Conservation (phyloP, 2,113 vertebrate species). For the Martes martes region DNA sequence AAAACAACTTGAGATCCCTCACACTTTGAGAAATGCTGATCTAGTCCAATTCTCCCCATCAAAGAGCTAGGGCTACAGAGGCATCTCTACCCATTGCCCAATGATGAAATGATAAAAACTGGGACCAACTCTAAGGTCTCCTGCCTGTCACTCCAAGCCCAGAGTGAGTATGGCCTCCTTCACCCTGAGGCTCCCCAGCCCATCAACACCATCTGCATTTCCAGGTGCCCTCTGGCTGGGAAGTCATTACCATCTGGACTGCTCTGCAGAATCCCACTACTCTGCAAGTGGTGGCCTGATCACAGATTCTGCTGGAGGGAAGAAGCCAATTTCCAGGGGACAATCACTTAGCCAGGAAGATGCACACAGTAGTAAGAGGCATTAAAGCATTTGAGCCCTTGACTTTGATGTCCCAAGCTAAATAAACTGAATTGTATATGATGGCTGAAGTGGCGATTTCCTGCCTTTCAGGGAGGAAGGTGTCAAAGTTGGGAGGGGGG, state of each 20-base stretch:
- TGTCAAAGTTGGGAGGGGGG: background rate
- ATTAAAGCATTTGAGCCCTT: background rate
- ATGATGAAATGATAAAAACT: background rate
- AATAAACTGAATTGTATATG: background rate
- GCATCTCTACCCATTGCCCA: fast-evolving
- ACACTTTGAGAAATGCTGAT: background rate
- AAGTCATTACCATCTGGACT: background rate
- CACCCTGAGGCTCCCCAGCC: background rate
- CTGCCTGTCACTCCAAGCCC: background rate
- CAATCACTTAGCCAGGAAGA: background rate
- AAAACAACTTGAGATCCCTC: background rate
- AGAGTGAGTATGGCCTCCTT: background rate
- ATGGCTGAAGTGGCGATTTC: background rate
- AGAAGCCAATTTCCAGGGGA: background rate
- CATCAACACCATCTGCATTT: fast-evolving
- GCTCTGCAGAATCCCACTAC: background rate
- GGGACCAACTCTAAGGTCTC: background rate
- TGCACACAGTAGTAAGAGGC: background rate
- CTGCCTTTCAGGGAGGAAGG: background rate
- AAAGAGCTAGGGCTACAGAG: background rate
- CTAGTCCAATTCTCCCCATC: background rate
- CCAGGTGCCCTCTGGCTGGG: background rate
- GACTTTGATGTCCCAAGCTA: slow-evolving; percentile 23
- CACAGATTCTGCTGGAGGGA: background rate
- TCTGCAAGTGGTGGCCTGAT: background rate